phyloP scores from a whole-genome alignment of 2,888 invertebrate species.

The Plebejus melissa region DNA sequence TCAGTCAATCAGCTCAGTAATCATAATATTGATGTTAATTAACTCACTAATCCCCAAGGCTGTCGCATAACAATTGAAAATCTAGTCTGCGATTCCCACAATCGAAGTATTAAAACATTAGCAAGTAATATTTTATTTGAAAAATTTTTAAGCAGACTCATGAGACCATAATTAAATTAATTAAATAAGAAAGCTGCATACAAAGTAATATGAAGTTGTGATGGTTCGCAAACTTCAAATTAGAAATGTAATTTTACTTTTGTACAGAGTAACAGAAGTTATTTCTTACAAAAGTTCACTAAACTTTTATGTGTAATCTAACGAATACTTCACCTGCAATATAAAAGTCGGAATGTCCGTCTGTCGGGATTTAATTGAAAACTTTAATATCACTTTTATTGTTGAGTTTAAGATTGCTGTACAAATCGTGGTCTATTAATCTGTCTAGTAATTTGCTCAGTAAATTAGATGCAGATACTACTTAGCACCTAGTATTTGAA shows the following conservation, averaged over 20 bases:
- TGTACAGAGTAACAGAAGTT: slow-evolving; percentile 16
- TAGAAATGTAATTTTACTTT: slow-evolving; percentile 19
- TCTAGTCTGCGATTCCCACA: too few species aligned
- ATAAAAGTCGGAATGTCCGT: slow-evolving; percentile 12
- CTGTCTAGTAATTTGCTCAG: background rate
- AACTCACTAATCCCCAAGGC: too few species aligned
- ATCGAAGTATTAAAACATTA: too few species aligned
- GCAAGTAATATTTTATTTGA: too few species aligned
- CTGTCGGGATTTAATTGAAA: slow-evolving; percentile 24
- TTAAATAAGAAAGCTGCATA: background rate
- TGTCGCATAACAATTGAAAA: too few species aligned
- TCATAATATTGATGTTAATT: too few species aligned
- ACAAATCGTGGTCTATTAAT: background rate
- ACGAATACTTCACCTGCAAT: slow-evolving; percentile 23
- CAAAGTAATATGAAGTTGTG: background rate
- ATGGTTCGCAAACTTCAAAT: background rate
- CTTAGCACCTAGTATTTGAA: background rate
- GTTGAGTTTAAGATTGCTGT: background rate
- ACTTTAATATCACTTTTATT: slow-evolving; percentile 24
- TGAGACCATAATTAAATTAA: background rate
- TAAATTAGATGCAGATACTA: background rate
- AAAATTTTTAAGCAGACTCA: too few species aligned
- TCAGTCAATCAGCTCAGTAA: too few species aligned
- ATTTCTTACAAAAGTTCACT: background rate
- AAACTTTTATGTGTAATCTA: slow-evolving; percentile 18